Evolutionary conservation across 2,888 invertebrate species (phyloP).

Genomic region (Agrotis segetum): DNA sequence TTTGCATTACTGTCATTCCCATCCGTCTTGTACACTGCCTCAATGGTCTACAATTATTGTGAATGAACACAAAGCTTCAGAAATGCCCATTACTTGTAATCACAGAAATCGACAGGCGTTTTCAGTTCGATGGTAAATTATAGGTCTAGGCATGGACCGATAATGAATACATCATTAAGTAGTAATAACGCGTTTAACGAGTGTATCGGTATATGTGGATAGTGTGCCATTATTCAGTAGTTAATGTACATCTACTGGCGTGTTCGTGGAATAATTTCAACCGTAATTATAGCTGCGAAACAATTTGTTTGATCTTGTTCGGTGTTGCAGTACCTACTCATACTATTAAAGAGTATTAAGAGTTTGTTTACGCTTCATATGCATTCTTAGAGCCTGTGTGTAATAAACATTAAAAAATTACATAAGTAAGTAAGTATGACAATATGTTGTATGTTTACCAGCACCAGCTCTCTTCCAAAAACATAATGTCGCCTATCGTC

Average conservation of each 20-base stretch:
- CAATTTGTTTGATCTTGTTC: constrained; percentile 55
- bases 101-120: constrained; percentile 61
- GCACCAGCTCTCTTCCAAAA: constrained; percentile 47
- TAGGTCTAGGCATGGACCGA: constrained; percentile 42
- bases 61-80: constrained; percentile 69
- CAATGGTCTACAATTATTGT: constrained; percentile 77
- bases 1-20: constrained; percentile 82
- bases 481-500: constrained; percentile 71
- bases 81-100: constrained; percentile 69
- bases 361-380: constrained; percentile 43
- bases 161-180: constrained; percentile 60
- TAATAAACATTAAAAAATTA: constrained; percentile 39
- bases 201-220: constrained; percentile 48
- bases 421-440: constrained; percentile 39
- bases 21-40: constrained; percentile 76
- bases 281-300: constrained; percentile 50
- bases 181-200: constrained; percentile 51
- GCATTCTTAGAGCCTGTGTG: constrained; percentile 30
- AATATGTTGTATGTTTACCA: constrained; percentile 33
- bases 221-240: constrained; percentile 58
- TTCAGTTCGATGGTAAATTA: constrained; percentile 57
- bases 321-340: constrained; percentile 27
- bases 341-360: constrained; percentile 27
- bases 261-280: constrained; percentile 52
- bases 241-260: constrained; percentile 42